Base-by-base conservation (phyloP, 2,888 invertebrate genomes). In the Ectemnius cavifrons region DNA sequence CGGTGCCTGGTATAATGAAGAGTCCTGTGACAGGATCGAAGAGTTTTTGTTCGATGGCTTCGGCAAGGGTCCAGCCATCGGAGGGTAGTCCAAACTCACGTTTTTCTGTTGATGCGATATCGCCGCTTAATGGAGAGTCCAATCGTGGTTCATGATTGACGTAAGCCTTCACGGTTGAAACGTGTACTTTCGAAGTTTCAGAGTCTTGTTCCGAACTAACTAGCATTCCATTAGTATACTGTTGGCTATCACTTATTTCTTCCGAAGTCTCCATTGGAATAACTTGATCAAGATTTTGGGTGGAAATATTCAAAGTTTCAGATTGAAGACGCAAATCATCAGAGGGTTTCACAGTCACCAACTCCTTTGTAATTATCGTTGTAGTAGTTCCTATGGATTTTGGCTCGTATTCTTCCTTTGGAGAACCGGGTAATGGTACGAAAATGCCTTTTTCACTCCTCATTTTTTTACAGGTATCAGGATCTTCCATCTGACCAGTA, bases 1-100 rank as follows among this genome's bases (percentile, higher is more conserved):
- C 97, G 5, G 97, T 97, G 14, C 96, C 96, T 1, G 97, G 96
- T 78, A 98, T 96, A 16, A 95, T 94, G 84, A 98, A 97, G 47
- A 96, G 92, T 2, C 99, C 98, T 0, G 94, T 94, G 0, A 93
- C 92, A 1, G 98, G 95, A 90, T 98, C 96, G 84, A 98, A 96
- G 2, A 97, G 91, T 67, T 94, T 95, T 87, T 95, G 94, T 56
- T 95, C 93, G 78, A 98, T 97, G 2, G 98, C 97, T 85, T 97
- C 96, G 67, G 93, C 93, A 2, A 98, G 92, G 70, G 94, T 93
- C 96, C 97, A 97, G 3, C 98, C 97, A 72, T 95, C 96, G 14
- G 93, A 93, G 0, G 98, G 98, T 45, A 98, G 90, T 86, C 97
- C 96, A 83, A 96, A 93, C 0, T 94, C 93, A 86, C 95, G 94